Base-by-base conservation (phyloP, 1,140 invertebrate genomes). In the Drosophila willistoni region DNA sequence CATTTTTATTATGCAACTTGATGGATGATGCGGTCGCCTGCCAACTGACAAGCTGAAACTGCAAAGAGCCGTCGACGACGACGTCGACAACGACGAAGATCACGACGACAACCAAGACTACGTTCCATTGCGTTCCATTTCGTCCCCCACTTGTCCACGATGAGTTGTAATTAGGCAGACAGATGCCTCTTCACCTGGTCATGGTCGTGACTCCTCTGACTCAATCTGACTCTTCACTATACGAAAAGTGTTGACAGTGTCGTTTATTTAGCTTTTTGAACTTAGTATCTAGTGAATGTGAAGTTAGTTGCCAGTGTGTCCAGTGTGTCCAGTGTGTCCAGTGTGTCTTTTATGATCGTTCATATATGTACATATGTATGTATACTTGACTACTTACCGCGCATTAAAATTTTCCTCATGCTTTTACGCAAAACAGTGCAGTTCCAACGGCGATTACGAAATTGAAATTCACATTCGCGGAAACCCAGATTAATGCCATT, bases 401-500 rank as follows among this genome's bases (percentile, higher is more conserved):
- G 95, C 85, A 95, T 92, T 64, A 98, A 93, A 79, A 97, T 96
- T 92, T 96, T 97, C 83, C 95, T 95, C 90, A 97, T 95, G 68
- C 96, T 96, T 68, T 95, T 94, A 73, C 95, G 94, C 39, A 95
- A 93, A 1, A 95, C 95, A 10, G 96, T 97, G 90, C 97, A 97
- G 91, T 97, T 98, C 96, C 96, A 98, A 76, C 95, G 93, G 59
- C 96, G 94, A 87, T 96, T 95, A 34, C 95, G 94, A 92, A 98
- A 97, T 93, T 98, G 97, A 85, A 95, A 95, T 69, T 97, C 96
- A 90, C 96, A 98, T 94, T 98, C 96, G 68, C 93, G 94, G 71
- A 96, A 96, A 13, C 96, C 96, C 57, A 96, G 92, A 67, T 95
- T 94, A 44, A 97, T 95, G n/a, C 96, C 96, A 76, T 94, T 94